These are phyloP conservation scores for Microcebus murinus DNA, from an alignment of 2,113 vertebrate species.

Conservation along the genomic window DNA sequence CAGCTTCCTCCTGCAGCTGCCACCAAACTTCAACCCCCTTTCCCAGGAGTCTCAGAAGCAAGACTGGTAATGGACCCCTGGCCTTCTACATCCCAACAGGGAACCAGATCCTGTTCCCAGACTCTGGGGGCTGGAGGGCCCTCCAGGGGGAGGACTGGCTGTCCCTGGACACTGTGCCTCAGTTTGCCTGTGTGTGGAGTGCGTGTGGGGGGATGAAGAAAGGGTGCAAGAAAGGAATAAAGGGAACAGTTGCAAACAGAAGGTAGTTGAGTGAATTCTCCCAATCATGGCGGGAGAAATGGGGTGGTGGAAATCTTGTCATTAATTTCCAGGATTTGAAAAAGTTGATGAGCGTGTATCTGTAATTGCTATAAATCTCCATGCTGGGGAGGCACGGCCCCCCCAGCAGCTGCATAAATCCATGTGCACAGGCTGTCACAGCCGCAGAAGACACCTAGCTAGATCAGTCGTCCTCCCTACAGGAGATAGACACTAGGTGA, in stretches of 20 bases:
- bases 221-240: not conserved
- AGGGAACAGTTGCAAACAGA: not conserved
- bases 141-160: slow-evolving; percentile 40
- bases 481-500: slow-evolving; percentile 55
- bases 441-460: slow-evolving; percentile 16
- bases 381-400: not conserved
- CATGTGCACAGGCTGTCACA: slow-evolving; percentile 49
- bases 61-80: slow-evolving; percentile 76
- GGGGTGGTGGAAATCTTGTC: not conserved
- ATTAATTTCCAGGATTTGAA: slow-evolving; percentile 8
- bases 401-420: slow-evolving; percentile 50
- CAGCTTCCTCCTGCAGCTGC: slow-evolving; percentile 77
- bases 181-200: not conserved
- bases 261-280: slow-evolving; percentile 23
- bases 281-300: not conserved
- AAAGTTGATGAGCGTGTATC: not conserved
- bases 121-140: slow-evolving; percentile 26
- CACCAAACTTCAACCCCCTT: slow-evolving; percentile 78
- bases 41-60: slow-evolving; percentile 78
- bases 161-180: slow-evolving; percentile 48
- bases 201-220: not conserved
- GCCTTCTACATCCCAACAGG: slow-evolving; percentile 69
- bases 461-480: slow-evolving; percentile 44
- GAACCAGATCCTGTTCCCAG: slow-evolving; percentile 73
- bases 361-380: not conserved